phyloP scores from a whole-genome alignment of 2,113 vertebrate species.

The Pygathrix nemaeus region DNA sequence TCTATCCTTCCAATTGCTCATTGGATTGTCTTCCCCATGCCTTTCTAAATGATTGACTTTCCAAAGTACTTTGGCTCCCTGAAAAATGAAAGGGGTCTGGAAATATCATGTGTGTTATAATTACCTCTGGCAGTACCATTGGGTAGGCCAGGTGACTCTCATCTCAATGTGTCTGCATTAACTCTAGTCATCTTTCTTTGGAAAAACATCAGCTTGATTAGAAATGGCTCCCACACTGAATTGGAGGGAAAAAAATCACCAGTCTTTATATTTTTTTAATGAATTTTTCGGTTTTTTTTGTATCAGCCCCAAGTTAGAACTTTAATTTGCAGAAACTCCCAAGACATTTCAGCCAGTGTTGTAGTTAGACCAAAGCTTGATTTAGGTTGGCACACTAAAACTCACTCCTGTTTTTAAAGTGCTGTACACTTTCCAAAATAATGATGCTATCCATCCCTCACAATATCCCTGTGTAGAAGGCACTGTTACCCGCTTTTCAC shows the following conservation, averaged over 20 bases:
- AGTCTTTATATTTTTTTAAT: neutral
- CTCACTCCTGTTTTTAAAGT: neutral
- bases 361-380: neutral
- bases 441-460: neutral
- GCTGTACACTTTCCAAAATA: neutral
- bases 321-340: slow-evolving; percentile 9
- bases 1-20: neutral
- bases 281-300: neutral
- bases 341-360: neutral
- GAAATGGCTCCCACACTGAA: neutral
- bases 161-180: neutral
- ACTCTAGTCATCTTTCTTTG: neutral
- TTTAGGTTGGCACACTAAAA: neutral
- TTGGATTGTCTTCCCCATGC: rapidly evolving
- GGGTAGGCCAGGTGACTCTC: neutral
- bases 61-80: neutral
- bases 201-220: neutral
- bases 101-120: neutral
- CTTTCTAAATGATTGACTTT: neutral
- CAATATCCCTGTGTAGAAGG: neutral
- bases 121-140: neutral
- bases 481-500: neutral
- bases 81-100: neutral
- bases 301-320: neutral
- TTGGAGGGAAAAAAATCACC: rapidly evolving